Evolutionary conservation across 2,113 vertebrate species (phyloP), one percentile per base, ranked within the genome.

Genomic region (Butastur rufipennis): DNA sequence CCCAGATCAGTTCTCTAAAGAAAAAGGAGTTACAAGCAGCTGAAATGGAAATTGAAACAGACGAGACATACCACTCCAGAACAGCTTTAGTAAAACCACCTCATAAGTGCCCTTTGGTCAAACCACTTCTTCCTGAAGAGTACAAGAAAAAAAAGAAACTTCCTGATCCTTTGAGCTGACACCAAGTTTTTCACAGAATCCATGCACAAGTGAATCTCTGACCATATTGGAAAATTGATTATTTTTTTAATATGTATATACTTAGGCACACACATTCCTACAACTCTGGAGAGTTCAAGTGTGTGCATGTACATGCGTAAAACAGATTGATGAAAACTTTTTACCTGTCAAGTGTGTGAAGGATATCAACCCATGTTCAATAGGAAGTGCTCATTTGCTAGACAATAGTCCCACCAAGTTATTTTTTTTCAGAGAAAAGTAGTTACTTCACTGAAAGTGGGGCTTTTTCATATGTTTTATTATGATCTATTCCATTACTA

Each of bases 241-340:
- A 11, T 67, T 50, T 42, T 14, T n/a, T 29, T 31, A 11, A 16
- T 10, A 13, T 5, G 27, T 75, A 16, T 11, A 5, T 17, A 36
- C 7, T 70, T 70, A 53, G 5, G 12, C 10, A 52, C 4, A 4
- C 11, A 19, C 20, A 22, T 36, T 42, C 29, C 22, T 82, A 36
- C 34, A 53, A 10, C 16, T 48, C 34, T 61, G 20, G 7, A 29
- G 11, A 65, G 18, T 36, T 26, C 19, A 50, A 74, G 5, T 23
- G 6, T 38, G 13, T 65, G 6, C 20, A 47, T 4, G 8, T 6
- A 36, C 12, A 13, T 10, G 14, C 0, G 0, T 27, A 88, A 82
- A 82, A 26, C 21, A 86, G n/a, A 85, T 13, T 36, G 20, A 68
- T 68, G 18, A 61, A 40, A 75, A 56, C 0, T 26, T 93, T 87